A percentile compares a stretch with the other conserved stretches of the same genome.
Conservation (phyloP, 1,140 invertebrate genomes). For the Branchinecta lindahli region DNA sequence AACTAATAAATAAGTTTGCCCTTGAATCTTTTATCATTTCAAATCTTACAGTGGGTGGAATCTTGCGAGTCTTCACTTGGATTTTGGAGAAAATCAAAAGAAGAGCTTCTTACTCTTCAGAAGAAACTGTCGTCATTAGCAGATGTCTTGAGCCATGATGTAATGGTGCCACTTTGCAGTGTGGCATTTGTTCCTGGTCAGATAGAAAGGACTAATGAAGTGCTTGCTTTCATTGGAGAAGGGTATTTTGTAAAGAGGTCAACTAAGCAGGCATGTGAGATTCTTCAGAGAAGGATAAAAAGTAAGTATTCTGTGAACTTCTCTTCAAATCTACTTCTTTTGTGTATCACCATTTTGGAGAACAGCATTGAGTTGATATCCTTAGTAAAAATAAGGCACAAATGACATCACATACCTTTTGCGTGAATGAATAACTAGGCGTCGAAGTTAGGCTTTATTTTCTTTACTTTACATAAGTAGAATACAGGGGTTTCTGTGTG, state of each 20-base stretch:
- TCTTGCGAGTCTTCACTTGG: not conserved
- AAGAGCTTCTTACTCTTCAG: conserved; percentile 30
- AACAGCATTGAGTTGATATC: too few species aligned
- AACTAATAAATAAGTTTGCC: too few species aligned
- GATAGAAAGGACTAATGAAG: conserved; percentile 53
- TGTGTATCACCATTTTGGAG: too few species aligned
- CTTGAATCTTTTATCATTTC: not conserved
- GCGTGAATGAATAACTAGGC: too few species aligned
- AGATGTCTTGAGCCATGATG: conserved; percentile 30
- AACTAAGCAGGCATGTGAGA: conserved; percentile 42
- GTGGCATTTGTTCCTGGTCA: conserved; percentile 49
- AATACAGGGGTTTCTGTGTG: too few species aligned
- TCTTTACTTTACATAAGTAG: too few species aligned
- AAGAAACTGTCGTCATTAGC: conserved; percentile 30
- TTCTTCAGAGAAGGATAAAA: conserved; percentile 43
- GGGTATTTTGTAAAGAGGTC: conserved; percentile 54
- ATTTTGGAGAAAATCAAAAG: conserved; percentile 28
- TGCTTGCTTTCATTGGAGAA: conserved; percentile 47
- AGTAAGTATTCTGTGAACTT: conserved; percentile 29
- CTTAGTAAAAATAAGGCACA: too few species aligned
- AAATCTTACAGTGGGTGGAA: not conserved
- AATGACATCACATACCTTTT: too few species aligned
- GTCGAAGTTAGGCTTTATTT: too few species aligned
- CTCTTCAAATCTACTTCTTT: not conserved
- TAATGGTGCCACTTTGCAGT: conserved; percentile 46